Percentiles rank a stretch among this genome's conserved stretches.
These are phyloP conservation scores for Trichonephila clavipes DNA, from an alignment of 1,140 invertebrate genomes.

Conservation along the genomic window DNA sequence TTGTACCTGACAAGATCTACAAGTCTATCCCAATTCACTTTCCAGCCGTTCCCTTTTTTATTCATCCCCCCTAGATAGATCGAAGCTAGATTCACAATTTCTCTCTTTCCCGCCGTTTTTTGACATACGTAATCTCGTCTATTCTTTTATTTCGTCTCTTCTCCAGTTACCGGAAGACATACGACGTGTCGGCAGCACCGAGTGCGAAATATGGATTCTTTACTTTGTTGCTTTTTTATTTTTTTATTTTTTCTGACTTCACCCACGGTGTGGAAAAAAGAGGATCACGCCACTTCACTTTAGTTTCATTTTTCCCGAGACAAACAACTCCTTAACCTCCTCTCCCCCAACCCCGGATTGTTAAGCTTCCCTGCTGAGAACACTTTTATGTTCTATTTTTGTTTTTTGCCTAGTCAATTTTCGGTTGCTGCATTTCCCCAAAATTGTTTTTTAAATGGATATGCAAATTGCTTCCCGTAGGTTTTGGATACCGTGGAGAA, in stretches of 20 bases:
- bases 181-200: not conserved
- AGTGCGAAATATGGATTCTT: not conserved
- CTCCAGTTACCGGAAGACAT: not conserved
- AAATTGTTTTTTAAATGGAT: too few relatives aligned
- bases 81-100: not conserved
- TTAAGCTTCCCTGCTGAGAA: too few relatives aligned
- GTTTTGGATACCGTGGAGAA: too few relatives aligned
- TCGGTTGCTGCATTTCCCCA: too few relatives aligned
- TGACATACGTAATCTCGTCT: slow-evolving; percentile 16
- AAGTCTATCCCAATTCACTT: not conserved
- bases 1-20: not conserved
- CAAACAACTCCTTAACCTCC: not conserved
- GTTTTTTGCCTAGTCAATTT: too few relatives aligned
- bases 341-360: too few relatives aligned
- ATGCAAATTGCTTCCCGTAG: too few relatives aligned
- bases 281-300: too few relatives aligned
- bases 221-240: not conserved
- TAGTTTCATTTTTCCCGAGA: not conserved
- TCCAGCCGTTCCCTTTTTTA: not conserved
- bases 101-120: not conserved
- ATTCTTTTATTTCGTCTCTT: not conserved
- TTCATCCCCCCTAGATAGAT: not conserved
- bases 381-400: too few relatives aligned
- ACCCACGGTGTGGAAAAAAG: not conserved
- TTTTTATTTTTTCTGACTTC: not conserved